phyloP scores from a whole-genome alignment of 2,797 vertebrate genomes.

The Zenarchopterus dispar region DNA sequence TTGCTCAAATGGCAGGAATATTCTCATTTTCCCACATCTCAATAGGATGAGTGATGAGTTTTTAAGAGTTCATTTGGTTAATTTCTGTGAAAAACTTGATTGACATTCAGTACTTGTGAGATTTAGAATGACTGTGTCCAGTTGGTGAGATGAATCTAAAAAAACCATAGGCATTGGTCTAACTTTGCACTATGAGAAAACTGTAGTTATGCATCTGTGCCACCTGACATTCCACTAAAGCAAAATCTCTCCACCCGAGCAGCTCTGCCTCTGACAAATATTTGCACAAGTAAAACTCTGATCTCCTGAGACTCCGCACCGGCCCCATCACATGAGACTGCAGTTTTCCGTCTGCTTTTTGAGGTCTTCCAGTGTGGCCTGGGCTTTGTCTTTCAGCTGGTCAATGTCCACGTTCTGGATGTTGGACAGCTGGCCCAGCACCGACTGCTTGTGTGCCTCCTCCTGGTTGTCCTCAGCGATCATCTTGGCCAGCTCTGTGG shows the following conservation, averaged over 20 bases:
- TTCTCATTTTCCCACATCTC: slow-evolving; percentile 38
- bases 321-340: slow-evolving; percentile 87
- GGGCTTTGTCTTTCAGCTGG: slow-evolving; percentile 95
- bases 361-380: slow-evolving; percentile 93
- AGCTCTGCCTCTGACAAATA: slow-evolving; percentile 66
- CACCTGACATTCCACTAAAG: slow-evolving; percentile 50
- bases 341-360: slow-evolving; percentile 97
- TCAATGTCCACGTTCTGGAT: slow-evolving; percentile 95
- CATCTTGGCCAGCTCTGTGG: slow-evolving; percentile 97
- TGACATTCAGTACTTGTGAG: slow-evolving; percentile 37
- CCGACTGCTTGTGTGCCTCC: slow-evolving; percentile 90
- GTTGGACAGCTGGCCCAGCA: slow-evolving; percentile 92
- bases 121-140: slow-evolving; percentile 7
- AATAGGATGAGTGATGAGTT: background rate
- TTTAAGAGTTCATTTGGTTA: slow-evolving; percentile 5
- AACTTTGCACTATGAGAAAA: slow-evolving; percentile 38
- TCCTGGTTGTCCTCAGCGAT: slow-evolving; percentile 96
- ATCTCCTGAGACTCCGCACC: slow-evolving; percentile 22
- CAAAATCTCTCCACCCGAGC: slow-evolving; percentile 61
- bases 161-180: slow-evolving; percentile 30
- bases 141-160: slow-evolving; percentile 1
- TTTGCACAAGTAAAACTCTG: slow-evolving; percentile 50
- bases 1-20: slow-evolving; percentile 46
- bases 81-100: slow-evolving; percentile 22
- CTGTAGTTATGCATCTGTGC: slow-evolving; percentile 45